Evolutionary conservation across 2,797 vertebrate genomes (phyloP).

Genomic region (Mormyrus proboscirostris): DNA sequence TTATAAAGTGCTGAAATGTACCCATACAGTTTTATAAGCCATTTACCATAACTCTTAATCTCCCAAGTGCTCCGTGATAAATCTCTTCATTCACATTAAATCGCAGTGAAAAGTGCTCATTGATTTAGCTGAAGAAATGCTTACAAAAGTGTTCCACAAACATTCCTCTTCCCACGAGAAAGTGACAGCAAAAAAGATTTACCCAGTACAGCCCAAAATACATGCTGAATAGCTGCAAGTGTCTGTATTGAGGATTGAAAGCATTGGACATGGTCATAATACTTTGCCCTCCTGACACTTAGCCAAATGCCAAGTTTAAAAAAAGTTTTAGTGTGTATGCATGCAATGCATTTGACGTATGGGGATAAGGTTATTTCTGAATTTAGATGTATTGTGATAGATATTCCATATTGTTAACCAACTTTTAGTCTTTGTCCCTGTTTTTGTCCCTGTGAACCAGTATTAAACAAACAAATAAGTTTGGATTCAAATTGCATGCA

Average conservation of each 20-base stretch:
- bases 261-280: constrained; percentile 35
- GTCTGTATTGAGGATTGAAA: constrained; percentile 36
- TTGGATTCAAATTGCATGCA: background rate
- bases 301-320: background rate
- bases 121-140: constrained; percentile 12
- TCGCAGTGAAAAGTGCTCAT: constrained; percentile 21
- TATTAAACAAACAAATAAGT: background rate
- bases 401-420: background rate
- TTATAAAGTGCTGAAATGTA: background rate
- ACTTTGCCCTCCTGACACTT: constrained; percentile 37
- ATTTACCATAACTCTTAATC: background rate
- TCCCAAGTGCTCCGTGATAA: background rate
- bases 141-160: constrained; percentile 15
- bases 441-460: background rate
- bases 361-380: background rate
- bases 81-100: constrained; percentile 17
- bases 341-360: constrained; percentile 22
- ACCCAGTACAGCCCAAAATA: constrained; percentile 35
- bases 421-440: background rate
- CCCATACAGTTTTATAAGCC: background rate
- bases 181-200: constrained; percentile 31
- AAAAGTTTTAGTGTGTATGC: background rate
- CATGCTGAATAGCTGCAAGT: constrained; percentile 31
- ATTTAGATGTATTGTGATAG: background rate
- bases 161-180: constrained; percentile 29